Conservation (phyloP, 2,113 vertebrate species). For the Nothoprocta pentlandii region DNA sequence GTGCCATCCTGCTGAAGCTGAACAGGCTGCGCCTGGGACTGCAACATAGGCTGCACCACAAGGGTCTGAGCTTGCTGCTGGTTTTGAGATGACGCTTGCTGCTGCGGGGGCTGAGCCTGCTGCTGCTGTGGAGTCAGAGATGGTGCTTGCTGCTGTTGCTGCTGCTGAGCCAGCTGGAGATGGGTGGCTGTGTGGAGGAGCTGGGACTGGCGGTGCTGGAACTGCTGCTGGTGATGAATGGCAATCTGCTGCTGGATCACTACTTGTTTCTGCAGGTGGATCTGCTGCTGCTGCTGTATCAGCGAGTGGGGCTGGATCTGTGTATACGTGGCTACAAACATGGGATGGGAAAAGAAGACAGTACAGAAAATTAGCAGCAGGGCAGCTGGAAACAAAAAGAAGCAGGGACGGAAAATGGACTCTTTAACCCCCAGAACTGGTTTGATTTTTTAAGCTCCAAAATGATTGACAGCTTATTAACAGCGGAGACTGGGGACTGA, state of each 20-base stretch:
- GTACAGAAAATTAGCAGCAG: background rate
- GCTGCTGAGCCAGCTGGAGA: constrained; percentile 84
- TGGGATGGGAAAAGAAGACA: background rate
- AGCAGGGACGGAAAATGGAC: background rate
- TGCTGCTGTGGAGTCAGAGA: constrained; percentile 79
- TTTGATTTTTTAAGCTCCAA: background rate
- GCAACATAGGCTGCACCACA: constrained; percentile 94
- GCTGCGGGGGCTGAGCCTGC: constrained; percentile 76
- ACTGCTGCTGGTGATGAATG: constrained; percentile 88
- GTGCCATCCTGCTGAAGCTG: constrained; percentile 76
- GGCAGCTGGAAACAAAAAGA: background rate
- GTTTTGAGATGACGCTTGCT: constrained; percentile 70
- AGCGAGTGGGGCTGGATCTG: constrained; percentile 85
- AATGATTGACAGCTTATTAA: background rate
- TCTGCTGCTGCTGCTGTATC: constrained; percentile 88
- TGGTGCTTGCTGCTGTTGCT: constrained; percentile 77
- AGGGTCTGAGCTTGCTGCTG: constrained; percentile 88
- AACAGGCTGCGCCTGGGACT: constrained; percentile 79
- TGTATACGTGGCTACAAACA: constrained; percentile 79
- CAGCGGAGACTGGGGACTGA: background rate
- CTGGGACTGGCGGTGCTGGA: constrained; percentile 91
- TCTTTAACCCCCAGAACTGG: background rate
- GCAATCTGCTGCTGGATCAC: constrained; percentile 87
- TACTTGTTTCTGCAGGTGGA: constrained; percentile 85
- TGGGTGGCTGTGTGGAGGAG: constrained; percentile 90